phyloP scores from a whole-genome alignment of 2,113 vertebrate species.

The Leptosomus discolor region DNA sequence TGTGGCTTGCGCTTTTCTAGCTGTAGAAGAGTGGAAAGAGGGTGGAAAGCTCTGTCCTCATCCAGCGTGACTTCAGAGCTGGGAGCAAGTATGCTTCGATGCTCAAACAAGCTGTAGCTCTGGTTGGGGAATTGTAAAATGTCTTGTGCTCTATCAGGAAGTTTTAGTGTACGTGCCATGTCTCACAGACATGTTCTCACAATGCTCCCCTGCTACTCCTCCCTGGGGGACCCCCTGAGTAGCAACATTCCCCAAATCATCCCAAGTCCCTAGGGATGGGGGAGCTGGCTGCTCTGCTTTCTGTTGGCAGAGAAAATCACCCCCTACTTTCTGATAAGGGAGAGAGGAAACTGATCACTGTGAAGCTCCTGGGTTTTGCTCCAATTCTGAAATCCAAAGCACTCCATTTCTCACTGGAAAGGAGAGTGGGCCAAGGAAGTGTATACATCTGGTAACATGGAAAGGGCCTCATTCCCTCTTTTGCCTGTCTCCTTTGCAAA shows the following conservation, averaged over 20 bases:
- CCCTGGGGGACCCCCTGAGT: accelerated
- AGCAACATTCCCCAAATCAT: not conserved
- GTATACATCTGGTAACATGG: not conserved
- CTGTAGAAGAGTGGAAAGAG: not conserved
- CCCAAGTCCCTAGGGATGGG: not conserved
- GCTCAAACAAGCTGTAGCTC: not conserved
- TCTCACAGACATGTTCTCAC: not conserved
- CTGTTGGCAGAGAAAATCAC: not conserved
- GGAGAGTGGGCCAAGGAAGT: too few species aligned
- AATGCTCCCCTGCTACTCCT: not conserved
- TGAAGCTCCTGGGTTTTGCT: not conserved
- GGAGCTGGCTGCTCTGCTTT: not conserved
- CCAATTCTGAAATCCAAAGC: not conserved
- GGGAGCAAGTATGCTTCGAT: not conserved
- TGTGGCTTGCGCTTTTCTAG: accelerated
- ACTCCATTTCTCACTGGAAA: not conserved
- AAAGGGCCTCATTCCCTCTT: not conserved
- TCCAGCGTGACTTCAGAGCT: not conserved
- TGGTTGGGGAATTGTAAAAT: not conserved
- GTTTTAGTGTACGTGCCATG: not conserved
- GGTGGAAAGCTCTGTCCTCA: not conserved
- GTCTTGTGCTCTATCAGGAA: not conserved
- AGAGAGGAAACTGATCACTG: not conserved
- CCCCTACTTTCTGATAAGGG: not conserved
- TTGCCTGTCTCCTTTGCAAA: not conserved